Conservation (phyloP, 2,888 invertebrate species). For the Drosophila aldrichi region DNA sequence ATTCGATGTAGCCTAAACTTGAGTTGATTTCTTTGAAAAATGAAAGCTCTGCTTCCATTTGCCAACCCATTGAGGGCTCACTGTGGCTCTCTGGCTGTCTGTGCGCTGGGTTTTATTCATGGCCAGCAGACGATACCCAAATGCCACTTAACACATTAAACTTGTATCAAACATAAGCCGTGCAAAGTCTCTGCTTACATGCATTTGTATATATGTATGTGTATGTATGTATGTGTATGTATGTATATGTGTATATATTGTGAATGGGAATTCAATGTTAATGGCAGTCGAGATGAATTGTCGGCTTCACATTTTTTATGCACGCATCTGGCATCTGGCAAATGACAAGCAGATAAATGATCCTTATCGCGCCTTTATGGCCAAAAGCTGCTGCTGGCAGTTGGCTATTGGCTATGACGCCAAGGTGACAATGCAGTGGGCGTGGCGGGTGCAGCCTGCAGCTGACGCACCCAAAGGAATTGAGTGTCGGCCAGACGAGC, state of each 20-base stretch:
- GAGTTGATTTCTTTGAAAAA: background rate
- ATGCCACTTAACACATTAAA: slow-evolving; percentile 16
- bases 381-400: background rate
- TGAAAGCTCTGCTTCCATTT: background rate
- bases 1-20: background rate
- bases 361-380: slow-evolving; percentile 18
- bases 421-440: slow-evolving; percentile 12
- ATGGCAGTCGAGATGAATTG: slow-evolving; percentile 28
- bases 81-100: background rate
- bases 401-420: slow-evolving; percentile 2
- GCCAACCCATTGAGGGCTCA: background rate
- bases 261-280: slow-evolving; percentile 43
- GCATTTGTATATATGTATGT: background rate
- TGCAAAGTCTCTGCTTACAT: background rate
- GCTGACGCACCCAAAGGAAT: slow-evolving; percentile 14
- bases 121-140: background rate
- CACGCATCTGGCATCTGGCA: slow-evolving; percentile 31
- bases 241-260: background rate
- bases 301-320: slow-evolving; percentile 13
- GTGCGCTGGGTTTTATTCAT: slow-evolving; percentile 3
- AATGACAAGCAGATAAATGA: slow-evolving; percentile 49
- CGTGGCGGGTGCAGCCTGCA: slow-evolving; percentile 1
- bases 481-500: background rate
- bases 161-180: slow-evolving; percentile 6
- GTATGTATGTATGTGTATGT: background rate